Evolutionary conservation across 2,888 invertebrate genomes (phyloP), one percentile per base, ranked within the genome.

Genomic region (Troilus luridus): DNA sequence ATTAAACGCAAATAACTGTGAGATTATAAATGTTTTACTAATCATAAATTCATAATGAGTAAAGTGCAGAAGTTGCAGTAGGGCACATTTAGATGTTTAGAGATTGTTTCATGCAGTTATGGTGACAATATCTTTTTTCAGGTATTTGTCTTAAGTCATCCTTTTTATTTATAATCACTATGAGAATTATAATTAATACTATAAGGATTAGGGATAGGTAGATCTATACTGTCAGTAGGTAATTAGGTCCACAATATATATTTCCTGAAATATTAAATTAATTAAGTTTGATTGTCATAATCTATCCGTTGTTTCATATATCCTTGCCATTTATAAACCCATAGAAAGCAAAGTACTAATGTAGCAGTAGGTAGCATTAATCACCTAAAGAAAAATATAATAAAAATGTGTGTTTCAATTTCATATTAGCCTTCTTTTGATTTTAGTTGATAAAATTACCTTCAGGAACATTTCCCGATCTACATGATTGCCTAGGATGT

Each of bases 381-480:
- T 56, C 21, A 85, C 85, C 85, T 85, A 14, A 21, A 56, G 21
- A 85, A 85, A 10, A 81, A 58, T 72, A 27, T 19, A 54, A 85
- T 85, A 58, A 10, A 54, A 21, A 41, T 56, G n/a, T 7, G 0
- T 21, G 19, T 56, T n/a, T 56, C 19, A 77, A 77, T 77, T 17
- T 41, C 5, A 8, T 77, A 7, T 77, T 72, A 72, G 7, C 10
- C 14, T 59, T 59, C 14, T 27, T 77, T 77, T 19, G 8, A 27
- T 27, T 17, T 72, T 14, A 14, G 19, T 6, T 24, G 24, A 11
- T 54, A 58, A 0, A 56, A 85, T 85, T 85, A 85, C 85, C 85
- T 85, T 85, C 10, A 54, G 54, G 56, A 85, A 85, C 85, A n/a
- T 9, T 58, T 85, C 85, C n/a, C 56, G 54, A 85, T 85, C 85